Base-by-base conservation (phyloP, 2,113 vertebrate genomes). In the Tiliqua scincoides region DNA sequence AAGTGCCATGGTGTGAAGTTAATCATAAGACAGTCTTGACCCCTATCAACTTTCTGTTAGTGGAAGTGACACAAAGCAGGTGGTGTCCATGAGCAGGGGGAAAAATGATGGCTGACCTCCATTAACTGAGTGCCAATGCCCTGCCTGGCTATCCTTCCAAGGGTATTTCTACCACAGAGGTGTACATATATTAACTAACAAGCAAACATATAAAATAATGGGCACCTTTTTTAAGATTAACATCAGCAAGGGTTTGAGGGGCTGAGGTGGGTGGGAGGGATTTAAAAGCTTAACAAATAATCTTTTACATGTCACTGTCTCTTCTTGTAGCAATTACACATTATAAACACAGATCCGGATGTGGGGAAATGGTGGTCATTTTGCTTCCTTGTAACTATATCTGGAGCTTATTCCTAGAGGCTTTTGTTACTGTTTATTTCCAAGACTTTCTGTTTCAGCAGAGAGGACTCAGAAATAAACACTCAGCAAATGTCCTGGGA, bases 11-110 rank as follows among this genome's bases (percentile, higher is more conserved):
- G 65, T 59, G 67, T 71, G 52, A 71, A 75, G 18, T 32, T 76
- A 65, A 83, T 75, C 82, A 75, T 48, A 84, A 12, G 61, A 75
- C 12, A 75, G 37, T 15, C 27, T 79, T 79, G 37, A 79, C 52
- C 84, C 54, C 65, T 79, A 35, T 79, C 75, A 75, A 63, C 35
- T 79, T 85, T 79, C 76, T 59, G 67, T 79, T 30, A 30, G 32
- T 79, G 65, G 52, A 85, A 85, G 57, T 62, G 37, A 79, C 76
- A 71, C 57, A 59, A 32, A 85, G 67, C 35, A 61, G 54, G 76
- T 85, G 76, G 57, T 61, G 30, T 71, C 27, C 18, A 43, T 61
- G 54, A 61, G 2, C n/a, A 37, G 25, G 27, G 25, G 20, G 17
- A 40, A 25, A 27, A 61, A 15, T 59, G 32, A 79, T 67, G 23